Conservation (phyloP, 2,797 vertebrate genomes). For the Thalassophryne amazonica region DNA sequence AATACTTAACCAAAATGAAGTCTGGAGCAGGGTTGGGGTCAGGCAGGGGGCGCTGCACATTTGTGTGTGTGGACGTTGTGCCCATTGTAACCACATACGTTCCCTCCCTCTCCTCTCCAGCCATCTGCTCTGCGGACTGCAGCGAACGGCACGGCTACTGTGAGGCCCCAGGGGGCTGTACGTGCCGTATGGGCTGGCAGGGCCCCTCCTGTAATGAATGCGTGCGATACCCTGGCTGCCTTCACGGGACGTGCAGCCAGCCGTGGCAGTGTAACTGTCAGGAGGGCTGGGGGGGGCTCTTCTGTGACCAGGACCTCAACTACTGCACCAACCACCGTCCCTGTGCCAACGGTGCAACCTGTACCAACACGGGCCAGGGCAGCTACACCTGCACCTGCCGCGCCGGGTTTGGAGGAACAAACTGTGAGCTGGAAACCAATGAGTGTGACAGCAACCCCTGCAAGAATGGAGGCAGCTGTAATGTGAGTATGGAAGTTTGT, state of each 20-base stretch:
- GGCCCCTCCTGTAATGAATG: conserved; percentile 84
- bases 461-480: conserved; percentile 92
- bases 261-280: conserved; percentile 86
- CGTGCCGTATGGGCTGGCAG: conserved; percentile 87
- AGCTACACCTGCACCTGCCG: conserved; percentile 86
- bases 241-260: conserved; percentile 83
- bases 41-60: conserved; percentile 50
- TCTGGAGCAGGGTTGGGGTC: conserved; percentile 62
- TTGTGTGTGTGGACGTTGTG: conserved; percentile 49
- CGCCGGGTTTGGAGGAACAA: conserved; percentile 77
- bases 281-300: conserved; percentile 88
- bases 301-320: conserved; percentile 87
- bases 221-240: conserved; percentile 81
- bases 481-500: conserved; percentile 72
- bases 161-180: conserved; percentile 82
- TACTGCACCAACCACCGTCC: conserved; percentile 89
- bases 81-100: conserved; percentile 68
- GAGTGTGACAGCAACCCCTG: conserved; percentile 91
- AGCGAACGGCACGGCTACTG: conserved; percentile 86
- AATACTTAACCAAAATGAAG: conserved; percentile 79
- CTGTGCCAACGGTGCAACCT: conserved; percentile 81
- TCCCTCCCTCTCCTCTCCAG: conserved; percentile 41
- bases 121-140: conserved; percentile 85
- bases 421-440: conserved; percentile 85
- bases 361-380: conserved; percentile 86